Evolutionary conservation across 2,797 vertebrate genomes (phyloP), one percentile per base, ranked within the genome.

Genomic region (Hirundo rustica): DNA sequence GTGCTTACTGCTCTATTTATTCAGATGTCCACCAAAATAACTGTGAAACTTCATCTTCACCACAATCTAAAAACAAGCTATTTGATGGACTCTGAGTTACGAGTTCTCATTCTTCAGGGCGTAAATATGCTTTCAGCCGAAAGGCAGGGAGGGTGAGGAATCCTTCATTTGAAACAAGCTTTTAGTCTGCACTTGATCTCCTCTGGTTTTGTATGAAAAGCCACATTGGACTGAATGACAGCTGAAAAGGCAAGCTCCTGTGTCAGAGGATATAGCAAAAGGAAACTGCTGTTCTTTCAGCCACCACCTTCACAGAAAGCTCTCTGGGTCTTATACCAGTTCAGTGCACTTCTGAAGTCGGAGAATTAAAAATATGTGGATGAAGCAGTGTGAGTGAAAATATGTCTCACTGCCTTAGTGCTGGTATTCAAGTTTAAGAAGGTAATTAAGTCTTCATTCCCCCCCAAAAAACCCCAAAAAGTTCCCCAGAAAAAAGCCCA

Each of bases 191-290:
- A 68, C 54, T 92, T 92, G 89, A 80, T 95, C 80, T 85, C 82
- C 78, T 88, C 91, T 92, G 85, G 62, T 94, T 88, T 93, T 94
- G 47, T 93, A 79, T 95, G 91, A 95, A 93, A 95, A 97, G 75
- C 78, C 38, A 57, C 87, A 74, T 4, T 83, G 89, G 50, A 34
- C 83, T 96, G 91, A 96, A 82, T 92, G 96, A 91, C 85, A 94
- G 83, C 86, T 95, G 95, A 96, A 96, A 96, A 88, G 71, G 75
- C 86, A 93, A 91, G 84, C 81, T 55, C 67, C 88, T 93, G 36
- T 84, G 71, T 95, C 74, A 58, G 89, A 90, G 67, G 78, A 94
- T 94, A 96, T 89, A 91, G 75, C 74, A 95, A 95, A 95, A 94
- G 61, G 77, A 96, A 85, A 82, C 70, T 84, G 66, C 76, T 87